Base-by-base conservation (phyloP, 2,113 vertebrate species). In the Rhea pennata region DNA sequence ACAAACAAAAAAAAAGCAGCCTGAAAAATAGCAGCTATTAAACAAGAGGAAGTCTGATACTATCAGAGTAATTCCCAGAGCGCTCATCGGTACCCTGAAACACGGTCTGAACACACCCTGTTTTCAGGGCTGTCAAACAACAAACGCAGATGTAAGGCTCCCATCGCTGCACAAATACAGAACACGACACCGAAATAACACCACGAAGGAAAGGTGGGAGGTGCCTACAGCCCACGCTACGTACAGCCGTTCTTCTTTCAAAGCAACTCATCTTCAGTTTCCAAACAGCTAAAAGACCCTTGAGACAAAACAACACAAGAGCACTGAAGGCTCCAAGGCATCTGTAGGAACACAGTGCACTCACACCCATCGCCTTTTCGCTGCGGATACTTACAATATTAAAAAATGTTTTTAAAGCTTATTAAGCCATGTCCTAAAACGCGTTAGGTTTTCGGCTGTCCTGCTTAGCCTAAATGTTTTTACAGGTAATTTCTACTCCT, bases 171-270 rank as follows among this genome's bases (percentile, higher is more conserved):
- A 92, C 66, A 91, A 94, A 96, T 81, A 84, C 88, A 93, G 81
- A 96, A 65, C 72, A 93, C 87, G 95, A 93, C 92, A 95, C 95
- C 94, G 94, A 92, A 95, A 96, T 92, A 92, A 93, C 59, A 83
- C 78, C 93, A 90, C 92, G 21, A 50, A 70, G 82, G 94, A 94
- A 90, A 91, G 93, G 54, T n/a, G 50, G 71, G 87, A 95, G 81
- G 93, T 87, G 89, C 72, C 64, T n/a, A 77, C 74, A 91, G 81
- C 87, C 89, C 21, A 91, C 71, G 77, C 46, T 17, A 59, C 1
- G 2, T 11, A 46, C 31, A 76, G 83, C 53, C 40, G 46, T 3
- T 90, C 84, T 87, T 93, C 91, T 58, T 70, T 85, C 39, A 90
- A 90, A 96, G 85, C 42, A 91, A 80, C 59, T 92, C 87, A 56